Percentiles rank a stretch among this genome's conserved stretches.
These are phyloP conservation scores for Lates calcarifer DNA, from an alignment of 2,113 vertebrate genomes.

Conservation along the genomic window DNA sequence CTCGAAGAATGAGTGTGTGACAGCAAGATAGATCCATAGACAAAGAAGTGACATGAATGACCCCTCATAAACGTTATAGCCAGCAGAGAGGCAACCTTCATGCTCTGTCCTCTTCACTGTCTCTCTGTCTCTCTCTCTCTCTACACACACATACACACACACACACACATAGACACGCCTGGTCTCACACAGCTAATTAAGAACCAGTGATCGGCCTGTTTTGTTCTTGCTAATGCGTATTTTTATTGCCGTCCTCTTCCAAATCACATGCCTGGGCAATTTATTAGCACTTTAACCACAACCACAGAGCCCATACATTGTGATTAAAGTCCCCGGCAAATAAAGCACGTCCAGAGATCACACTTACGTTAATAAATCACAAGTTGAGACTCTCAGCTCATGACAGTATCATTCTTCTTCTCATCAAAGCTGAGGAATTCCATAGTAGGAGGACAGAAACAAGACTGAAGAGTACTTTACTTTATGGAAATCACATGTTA, in stretches of 20 bases:
- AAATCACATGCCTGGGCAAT: conserved; percentile 55
- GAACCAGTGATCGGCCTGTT: conserved; percentile 48
- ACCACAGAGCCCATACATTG: conserved; percentile 4
- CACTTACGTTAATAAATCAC: conserved; percentile 17
- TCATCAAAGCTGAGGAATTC: conserved; percentile 2
- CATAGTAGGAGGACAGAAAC: background rate
- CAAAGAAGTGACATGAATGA: conserved; percentile 34
- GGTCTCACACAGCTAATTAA: conserved; percentile 60
- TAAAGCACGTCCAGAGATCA: conserved; percentile 26
- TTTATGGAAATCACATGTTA: background rate
- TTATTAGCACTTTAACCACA: conserved; percentile 36
- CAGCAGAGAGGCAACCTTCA: conserved; percentile 49
- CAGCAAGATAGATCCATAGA: conserved; percentile 19
- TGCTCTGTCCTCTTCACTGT: conserved; percentile 27
- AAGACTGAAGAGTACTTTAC: background rate
- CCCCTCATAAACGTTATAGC: conserved; percentile 32
- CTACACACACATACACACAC: conserved; percentile 2
- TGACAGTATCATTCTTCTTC: background rate
- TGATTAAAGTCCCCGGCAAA: conserved; percentile 35
- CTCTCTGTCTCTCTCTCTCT: background rate
- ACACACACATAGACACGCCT: background rate
- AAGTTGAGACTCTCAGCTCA: background rate
- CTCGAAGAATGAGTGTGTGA: background rate
- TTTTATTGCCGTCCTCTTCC: conserved; percentile 55
- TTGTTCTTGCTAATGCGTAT: conserved; percentile 57